phyloP scores from a whole-genome alignment of 2,113 vertebrate species.

The Macquaria australasica region DNA sequence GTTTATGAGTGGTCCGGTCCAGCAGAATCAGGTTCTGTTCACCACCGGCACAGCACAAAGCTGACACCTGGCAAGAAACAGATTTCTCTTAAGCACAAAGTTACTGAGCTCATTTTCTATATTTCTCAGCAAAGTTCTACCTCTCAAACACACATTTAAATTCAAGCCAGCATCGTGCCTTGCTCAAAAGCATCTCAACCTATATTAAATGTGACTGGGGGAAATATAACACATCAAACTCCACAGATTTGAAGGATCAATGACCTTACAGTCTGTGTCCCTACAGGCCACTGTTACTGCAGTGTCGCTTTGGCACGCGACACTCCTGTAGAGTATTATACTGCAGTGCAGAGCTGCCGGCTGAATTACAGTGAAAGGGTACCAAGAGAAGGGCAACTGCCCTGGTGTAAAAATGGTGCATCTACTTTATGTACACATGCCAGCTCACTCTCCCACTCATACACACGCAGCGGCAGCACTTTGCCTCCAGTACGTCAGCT shows the following conservation, averaged over 20 bases:
- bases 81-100: too few relatives aligned
- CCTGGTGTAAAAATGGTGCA: constrained; percentile 6
- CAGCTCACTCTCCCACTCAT: constrained; percentile 22
- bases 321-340: constrained; percentile 14
- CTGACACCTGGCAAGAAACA: constrained; percentile 86
- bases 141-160: not conserved
- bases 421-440: constrained; percentile 1
- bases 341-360: constrained; percentile 61
- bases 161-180: not conserved
- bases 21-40: constrained; percentile 93
- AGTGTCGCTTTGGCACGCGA: constrained; percentile 31
- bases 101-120: not conserved
- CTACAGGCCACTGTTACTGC: constrained; percentile 33
- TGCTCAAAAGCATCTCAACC: not conserved
- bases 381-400: constrained; percentile 26
- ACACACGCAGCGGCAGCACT: constrained; percentile 22
- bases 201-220: not conserved
- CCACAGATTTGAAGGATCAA: not conserved
- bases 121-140: not conserved
- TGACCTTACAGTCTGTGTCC: constrained; percentile 16
- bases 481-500: constrained; percentile 11
- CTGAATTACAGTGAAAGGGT: constrained; percentile 19
- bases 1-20: constrained; percentile 88
- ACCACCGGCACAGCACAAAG: constrained; percentile 90
- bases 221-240: not conserved